These are phyloP conservation scores for Paraescarpia echinospica DNA, from an alignment of 1,140 invertebrate species.

Conservation along the genomic window DNA sequence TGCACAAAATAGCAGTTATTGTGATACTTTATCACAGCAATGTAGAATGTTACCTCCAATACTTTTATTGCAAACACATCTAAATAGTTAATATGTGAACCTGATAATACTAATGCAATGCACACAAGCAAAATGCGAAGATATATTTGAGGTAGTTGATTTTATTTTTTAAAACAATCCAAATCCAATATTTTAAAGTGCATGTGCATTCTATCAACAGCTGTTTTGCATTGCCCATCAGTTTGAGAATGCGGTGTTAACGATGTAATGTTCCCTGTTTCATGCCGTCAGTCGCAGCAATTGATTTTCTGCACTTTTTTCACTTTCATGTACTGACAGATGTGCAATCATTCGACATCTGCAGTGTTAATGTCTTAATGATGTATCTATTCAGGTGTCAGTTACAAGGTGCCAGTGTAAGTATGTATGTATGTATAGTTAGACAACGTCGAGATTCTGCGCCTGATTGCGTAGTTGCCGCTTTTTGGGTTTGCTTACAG, in stretches of 20 bases:
- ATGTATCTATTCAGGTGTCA: background rate
- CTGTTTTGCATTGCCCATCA: background rate
- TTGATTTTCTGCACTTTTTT: background rate
- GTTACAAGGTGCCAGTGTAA: background rate
- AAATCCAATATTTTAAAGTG: background rate
- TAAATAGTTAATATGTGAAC: background rate
- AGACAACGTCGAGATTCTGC: background rate
- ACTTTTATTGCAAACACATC: background rate
- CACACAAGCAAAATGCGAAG: background rate
- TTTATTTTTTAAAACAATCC: background rate
- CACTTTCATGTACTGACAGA: background rate
- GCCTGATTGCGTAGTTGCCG: background rate
- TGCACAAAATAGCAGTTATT: background rate
- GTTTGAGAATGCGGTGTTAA: background rate
- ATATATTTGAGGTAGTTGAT: background rate
- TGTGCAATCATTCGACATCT: background rate
- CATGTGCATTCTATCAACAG: background rate
- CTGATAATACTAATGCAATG: background rate
- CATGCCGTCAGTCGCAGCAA: background rate
- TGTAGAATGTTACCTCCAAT: background rate
- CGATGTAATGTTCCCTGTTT: background rate
- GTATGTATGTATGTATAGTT: background rate
- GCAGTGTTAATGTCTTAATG: background rate
- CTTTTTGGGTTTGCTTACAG: background rate
- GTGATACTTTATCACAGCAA: too few relatives aligned